These are phyloP conservation scores for Clavelina lepadiformis DNA, from an alignment of 23 tunicate species.

Conservation along the genomic window DNA sequence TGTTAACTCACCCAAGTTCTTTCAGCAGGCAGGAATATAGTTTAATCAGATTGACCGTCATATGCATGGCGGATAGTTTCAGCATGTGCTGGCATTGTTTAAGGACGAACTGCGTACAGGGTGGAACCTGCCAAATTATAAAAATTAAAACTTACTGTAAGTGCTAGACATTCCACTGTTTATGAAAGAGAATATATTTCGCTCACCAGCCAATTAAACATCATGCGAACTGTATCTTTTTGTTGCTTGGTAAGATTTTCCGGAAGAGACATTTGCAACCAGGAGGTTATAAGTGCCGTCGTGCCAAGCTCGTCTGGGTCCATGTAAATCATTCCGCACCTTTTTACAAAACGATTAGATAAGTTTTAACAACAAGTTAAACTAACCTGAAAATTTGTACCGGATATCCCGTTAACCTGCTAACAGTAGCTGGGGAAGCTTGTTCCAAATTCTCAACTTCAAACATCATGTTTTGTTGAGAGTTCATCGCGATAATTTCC, in stretches of 20 bases:
- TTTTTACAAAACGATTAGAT: not conserved
- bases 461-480: conserved; percentile 95
- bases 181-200: not conserved
- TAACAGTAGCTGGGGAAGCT: conserved; percentile 99
- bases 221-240: conserved; percentile 51
- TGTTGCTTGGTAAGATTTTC: conserved; percentile 76
- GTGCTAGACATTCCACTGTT: not conserved
- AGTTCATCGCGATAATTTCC: conserved; percentile 88
- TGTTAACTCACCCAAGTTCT: conserved; percentile 51
- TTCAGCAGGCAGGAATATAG: conserved; percentile 59
- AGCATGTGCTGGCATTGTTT: conserved; percentile 76
- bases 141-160: not conserved
- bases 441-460: conserved; percentile 98
- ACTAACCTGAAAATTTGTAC: not conserved
- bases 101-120: conserved; percentile 67
- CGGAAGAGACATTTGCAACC: conserved; percentile 70
- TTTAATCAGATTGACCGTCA: conserved; percentile 62
- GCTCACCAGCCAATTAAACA: conserved; percentile 77
- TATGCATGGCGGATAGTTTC: conserved; percentile 68
- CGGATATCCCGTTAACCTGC: conserved; percentile 29
- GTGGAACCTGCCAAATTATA: conserved; percentile 54
- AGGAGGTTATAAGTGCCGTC: conserved; percentile 66
- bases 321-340: conserved; percentile 95
- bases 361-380: not conserved
- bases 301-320: conserved; percentile 82